Base-by-base conservation (phyloP, 2,113 vertebrate species). In the Phalacrocorax aristotelis region DNA sequence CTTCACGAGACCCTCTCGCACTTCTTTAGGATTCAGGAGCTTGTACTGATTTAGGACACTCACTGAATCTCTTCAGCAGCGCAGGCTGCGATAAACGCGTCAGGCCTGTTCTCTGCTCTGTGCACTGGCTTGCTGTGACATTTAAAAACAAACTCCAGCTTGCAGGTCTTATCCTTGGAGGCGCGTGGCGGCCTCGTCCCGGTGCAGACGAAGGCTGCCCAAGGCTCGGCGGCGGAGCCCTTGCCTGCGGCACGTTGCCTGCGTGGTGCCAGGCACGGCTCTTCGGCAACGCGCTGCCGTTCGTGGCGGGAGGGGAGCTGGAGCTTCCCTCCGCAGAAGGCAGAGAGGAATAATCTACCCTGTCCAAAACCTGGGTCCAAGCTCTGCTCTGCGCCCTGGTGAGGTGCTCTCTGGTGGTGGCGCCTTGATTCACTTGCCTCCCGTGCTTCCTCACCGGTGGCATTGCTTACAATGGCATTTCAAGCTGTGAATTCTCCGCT, bases 201-300 rank as follows among this genome's bases (percentile, higher is more conserved):
- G 6, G 34, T 2, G 38, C 46, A 49, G 61, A 44, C 15, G 51
- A 27, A 68, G 51, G 77, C 42, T 44, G 69, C 29, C 30, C 54
- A n/a, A 17, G 72, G 52, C 61, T 54, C 0, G 1, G 7, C 2
- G 7, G 44, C 1, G 25, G 20, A 54, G 42, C 18, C 21, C 4
- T 11, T 40, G 72, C 44, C 48, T 17, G 26, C 6, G 10, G 55
- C 9, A 4, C 0, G 0, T 27, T 17, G 61, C 65, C n/a, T 1
- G 3, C 10, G 1, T 0, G 0, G 38, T 38, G 44, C 30, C 11
- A 0, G 3, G 48, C 21, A 12, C 0, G 5, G 52, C 57, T 79
- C 36, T 0, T 40, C 0, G 2, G 72, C 44, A 36, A 13, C 4
- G 0, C 0, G 0, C 7, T 0, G 0, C 21, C 27, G 22, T 4